phyloP scores from a whole-genome alignment of 2,797 vertebrate genomes.

The Hemibagrus guttatus region DNA sequence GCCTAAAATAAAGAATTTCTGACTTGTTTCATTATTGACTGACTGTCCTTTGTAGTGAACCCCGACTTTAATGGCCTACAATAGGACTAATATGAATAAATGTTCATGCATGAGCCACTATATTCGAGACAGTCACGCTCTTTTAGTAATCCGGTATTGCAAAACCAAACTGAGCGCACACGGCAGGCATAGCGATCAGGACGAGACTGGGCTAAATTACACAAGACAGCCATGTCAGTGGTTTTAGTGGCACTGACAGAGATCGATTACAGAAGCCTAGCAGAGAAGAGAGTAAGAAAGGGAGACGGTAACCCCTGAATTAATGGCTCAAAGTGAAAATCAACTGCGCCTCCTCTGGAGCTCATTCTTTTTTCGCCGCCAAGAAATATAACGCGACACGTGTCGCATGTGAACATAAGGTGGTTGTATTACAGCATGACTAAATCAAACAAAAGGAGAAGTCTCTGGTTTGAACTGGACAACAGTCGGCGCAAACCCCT shows the following conservation, averaged over 20 bases:
- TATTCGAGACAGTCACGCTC: background rate
- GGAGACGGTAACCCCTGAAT: background rate
- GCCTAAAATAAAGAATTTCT: background rate
- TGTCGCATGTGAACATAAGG: background rate
- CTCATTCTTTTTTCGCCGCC: background rate
- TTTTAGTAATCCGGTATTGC: background rate
- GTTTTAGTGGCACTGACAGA: background rate
- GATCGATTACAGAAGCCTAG: background rate
- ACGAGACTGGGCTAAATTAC: no score
- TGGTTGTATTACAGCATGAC: background rate
- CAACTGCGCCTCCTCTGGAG: background rate
- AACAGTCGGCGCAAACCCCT: background rate
- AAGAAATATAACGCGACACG: background rate
- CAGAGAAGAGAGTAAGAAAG: background rate
- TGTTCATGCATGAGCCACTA: background rate
- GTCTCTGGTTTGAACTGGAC: background rate
- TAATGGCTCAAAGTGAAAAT: constrained; percentile 5
- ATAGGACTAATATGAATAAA: background rate
- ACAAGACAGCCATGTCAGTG: background rate
- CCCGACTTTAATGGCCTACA: background rate
- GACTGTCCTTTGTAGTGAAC: background rate
- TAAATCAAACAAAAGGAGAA: background rate
- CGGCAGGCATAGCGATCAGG: background rate
- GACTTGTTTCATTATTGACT: background rate
- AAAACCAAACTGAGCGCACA: background rate